A percentile compares a stretch with the other conserved stretches of the same genome.
These are phyloP conservation scores for Ichneumoninae sp. DNA, from an alignment of 2,888 invertebrate species.

Conservation along the genomic window DNA sequence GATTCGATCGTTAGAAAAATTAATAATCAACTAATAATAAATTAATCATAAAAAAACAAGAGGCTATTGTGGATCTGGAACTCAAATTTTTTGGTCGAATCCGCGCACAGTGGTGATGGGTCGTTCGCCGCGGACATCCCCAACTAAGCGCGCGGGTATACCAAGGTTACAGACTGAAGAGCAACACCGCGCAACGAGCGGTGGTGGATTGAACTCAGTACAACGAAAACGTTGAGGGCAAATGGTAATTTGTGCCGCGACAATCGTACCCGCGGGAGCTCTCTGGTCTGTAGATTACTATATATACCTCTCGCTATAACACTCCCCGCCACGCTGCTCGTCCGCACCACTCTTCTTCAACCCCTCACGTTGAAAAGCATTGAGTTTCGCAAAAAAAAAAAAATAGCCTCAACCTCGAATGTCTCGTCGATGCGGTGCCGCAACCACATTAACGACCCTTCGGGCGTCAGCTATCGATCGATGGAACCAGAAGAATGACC, in stretches of 20 bases:
- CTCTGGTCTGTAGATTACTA: conserved; percentile 59
- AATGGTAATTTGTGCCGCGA: conserved; percentile 78
- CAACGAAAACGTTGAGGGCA: conserved; percentile 56
- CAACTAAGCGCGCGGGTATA: background rate
- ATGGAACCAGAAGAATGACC: background rate
- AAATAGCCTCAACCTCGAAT: background rate
- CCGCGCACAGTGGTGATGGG: background rate
- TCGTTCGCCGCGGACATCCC: background rate
- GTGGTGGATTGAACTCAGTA: conserved; percentile 7
- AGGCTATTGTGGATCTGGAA: background rate
- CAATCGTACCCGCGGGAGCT: conserved; percentile 77
- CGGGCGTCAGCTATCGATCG: background rate
- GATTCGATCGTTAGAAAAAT: background rate
- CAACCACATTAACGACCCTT: background rate
- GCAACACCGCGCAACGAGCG: conserved; percentile 14
- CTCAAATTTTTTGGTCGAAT: background rate
- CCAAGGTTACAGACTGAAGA: conserved; percentile 13
- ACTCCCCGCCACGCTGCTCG: conserved; percentile 7
- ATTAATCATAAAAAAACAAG: background rate
- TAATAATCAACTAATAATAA: background rate
- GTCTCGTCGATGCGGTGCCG: background rate
- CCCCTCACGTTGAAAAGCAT: conserved; percentile 9
- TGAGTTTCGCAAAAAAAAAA: background rate
- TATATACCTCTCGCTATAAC: conserved; percentile 25
- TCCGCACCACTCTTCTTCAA: background rate